Evolutionary conservation across 92 coral and sea anemone genomes (phyloP).

Genomic region (Palythoa heliodiscus): DNA sequence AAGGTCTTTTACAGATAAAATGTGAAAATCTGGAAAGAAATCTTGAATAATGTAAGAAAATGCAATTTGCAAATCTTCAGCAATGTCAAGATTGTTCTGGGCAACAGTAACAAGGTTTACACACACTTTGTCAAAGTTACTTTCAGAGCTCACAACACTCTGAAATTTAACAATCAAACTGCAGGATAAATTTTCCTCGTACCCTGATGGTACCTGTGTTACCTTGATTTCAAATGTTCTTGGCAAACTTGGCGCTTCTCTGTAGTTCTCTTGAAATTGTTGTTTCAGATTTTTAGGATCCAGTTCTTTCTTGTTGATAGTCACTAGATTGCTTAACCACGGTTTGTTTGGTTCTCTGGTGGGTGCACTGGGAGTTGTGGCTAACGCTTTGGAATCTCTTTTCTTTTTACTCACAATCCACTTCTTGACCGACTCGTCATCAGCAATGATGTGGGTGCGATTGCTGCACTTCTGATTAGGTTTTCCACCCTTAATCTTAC

Average conservation of each 20-base stretch:
- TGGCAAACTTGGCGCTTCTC: conserved; percentile 48
- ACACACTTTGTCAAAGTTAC: background rate
- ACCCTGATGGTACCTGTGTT: background rate
- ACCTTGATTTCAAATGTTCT: conserved; percentile 48
- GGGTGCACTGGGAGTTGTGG: background rate
- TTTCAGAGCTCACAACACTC: background rate
- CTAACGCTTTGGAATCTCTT: background rate
- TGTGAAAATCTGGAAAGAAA: background rate
- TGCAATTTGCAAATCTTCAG: conserved; percentile 20
- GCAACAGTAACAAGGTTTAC: conserved; percentile 11
- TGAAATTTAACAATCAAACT: conserved; percentile 1
- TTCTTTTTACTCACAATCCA: background rate
- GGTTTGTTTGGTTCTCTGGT: background rate
- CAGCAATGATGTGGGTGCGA: conserved; percentile 19
- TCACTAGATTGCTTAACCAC: background rate
- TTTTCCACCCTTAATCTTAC: background rate
- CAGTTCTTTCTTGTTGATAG: conserved; percentile 23
- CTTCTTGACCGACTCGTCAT: background rate
- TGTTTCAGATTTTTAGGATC: conserved; percentile 22
- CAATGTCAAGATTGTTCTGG: conserved; percentile 20
- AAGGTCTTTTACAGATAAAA: conserved; percentile 23
- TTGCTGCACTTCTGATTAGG: background rate
- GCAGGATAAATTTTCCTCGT: background rate
- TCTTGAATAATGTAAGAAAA: background rate
- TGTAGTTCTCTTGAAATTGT: conserved; percentile 47